Evolutionary conservation across 1,140 invertebrate species (phyloP), one percentile per base, ranked within the genome.

Genomic region (Lordiphosa mommai): DNA sequence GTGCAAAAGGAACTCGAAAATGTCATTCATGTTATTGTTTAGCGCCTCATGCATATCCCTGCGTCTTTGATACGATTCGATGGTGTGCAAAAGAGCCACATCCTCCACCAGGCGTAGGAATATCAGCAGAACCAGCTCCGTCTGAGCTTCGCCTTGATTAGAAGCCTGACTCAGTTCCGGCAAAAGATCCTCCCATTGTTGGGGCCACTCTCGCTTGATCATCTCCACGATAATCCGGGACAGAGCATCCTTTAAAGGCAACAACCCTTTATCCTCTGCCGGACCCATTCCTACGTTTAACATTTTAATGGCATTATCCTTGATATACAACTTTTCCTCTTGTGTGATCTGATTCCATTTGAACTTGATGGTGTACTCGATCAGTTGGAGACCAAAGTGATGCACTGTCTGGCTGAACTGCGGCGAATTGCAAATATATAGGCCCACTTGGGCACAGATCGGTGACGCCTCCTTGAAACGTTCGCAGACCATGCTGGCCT

Each of bases 151-250:
- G 5, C 96, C 96, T 72, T 92, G 91, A n/a, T 91, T 90, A 73
- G 94, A 95, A 16, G 94, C 94, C 61, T 95, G 92, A 56, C 93
- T 94, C 0, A 98, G 90, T 87, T 98, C 96, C 0, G 92, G 89
- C 7, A 98, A 87, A 6, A 98, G 84, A 1, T 93, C 93, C 0
- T 96, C 94, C 97, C 97, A 98, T 53, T 98, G 96, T 86, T 98
- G 97, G 0, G 97, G 97, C 97, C 97, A 98, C 88, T 98, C 96
- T 9, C 96, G 90, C 88, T 98, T 98, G 9, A 97, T 95, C 93
- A 98, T 97, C 90, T 98, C 97, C 0, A 98, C 96, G 52, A 98
- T 92, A 10, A 98, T 94, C 38, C 96, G 90, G 10, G 96, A 95
- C 7, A 98, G 88, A 4, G 93, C 96, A 90, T 97, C 95, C 88